A percentile compares a stretch with the other conserved stretches of the same genome.
phyloP scores from a whole-genome alignment of 2,797 vertebrate genomes.

The Threskiornis aethiopicus region DNA sequence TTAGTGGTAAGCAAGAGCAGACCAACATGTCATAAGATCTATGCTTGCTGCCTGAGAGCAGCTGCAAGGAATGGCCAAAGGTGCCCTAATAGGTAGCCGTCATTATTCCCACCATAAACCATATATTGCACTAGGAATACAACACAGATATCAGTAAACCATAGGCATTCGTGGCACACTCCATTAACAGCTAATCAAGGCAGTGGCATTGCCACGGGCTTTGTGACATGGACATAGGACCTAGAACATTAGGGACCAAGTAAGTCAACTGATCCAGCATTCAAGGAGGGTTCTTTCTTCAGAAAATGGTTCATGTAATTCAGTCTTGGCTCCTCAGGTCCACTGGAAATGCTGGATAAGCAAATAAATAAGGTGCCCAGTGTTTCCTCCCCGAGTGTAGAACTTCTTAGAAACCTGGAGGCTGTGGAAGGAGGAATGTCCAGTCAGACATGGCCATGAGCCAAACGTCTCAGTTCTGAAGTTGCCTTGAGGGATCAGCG shows the following conservation, averaged over 20 bases:
- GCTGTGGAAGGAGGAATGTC: neutral
- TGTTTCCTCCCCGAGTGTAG: neutral
- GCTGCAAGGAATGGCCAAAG: neutral
- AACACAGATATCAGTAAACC: neutral
- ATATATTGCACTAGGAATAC: neutral
- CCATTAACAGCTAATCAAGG: neutral
- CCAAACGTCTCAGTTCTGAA: neutral
- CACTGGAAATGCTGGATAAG: neutral
- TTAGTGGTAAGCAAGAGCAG: neutral
- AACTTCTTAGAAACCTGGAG: neutral
- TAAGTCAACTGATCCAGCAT: neutral
- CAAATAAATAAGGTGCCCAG: neutral
- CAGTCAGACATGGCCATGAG: neutral
- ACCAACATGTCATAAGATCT: neutral
- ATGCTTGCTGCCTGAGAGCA: neutral
- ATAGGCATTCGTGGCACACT: neutral
- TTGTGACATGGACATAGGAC: neutral
- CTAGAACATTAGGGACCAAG: neutral
- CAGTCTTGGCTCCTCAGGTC: neutral
- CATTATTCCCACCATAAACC: neutral
- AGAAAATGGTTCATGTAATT: neutral
- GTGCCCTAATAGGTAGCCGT: accelerated
- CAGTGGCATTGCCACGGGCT: neutral
- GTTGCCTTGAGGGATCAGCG: neutral
- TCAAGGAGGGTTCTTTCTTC: neutral